These are phyloP conservation scores for Parthenolecanium corni DNA, from an alignment of 2,888 invertebrate species.

Conservation along the genomic window DNA sequence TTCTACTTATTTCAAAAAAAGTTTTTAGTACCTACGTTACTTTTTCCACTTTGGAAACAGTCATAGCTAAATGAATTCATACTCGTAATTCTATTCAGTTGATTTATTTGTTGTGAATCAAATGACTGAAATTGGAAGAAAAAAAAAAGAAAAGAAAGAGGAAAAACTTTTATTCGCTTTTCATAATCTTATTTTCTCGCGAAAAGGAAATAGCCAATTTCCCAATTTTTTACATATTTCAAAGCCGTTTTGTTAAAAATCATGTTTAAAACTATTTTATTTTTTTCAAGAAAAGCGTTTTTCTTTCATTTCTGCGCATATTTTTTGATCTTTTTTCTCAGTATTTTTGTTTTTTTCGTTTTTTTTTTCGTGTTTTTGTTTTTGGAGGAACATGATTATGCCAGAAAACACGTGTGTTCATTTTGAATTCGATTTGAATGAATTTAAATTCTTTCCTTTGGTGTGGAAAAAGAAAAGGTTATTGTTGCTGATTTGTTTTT, in stretches of 20 bases:
- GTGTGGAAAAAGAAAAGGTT: too few species aligned
- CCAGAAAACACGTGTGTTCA: too few species aligned
- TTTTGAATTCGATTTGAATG: too few species aligned
- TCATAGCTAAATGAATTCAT: too few species aligned
- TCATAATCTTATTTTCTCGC: neutral
- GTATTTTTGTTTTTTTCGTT: neutral
- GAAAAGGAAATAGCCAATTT: neutral
- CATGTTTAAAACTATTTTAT: neutral
- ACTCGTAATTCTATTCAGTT: neutral
- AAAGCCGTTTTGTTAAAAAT: neutral
- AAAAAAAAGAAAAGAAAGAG: neutral
- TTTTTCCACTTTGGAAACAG: too few species aligned
- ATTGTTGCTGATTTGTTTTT: too few species aligned
- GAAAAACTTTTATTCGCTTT: neutral
- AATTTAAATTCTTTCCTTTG: too few species aligned
- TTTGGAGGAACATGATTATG: too few species aligned
- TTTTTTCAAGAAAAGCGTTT: neutral
- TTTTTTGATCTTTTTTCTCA: neutral
- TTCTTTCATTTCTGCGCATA: neutral
- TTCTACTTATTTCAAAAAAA: too few species aligned
- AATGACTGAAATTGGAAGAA: neutral
- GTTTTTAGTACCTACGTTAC: too few species aligned
- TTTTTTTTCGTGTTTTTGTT: too few species aligned
- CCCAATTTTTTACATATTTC: neutral
- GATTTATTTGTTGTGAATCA: neutral